phyloP scores from a whole-genome alignment of 2,797 vertebrate genomes.

The Peromyscus nudipes region DNA sequence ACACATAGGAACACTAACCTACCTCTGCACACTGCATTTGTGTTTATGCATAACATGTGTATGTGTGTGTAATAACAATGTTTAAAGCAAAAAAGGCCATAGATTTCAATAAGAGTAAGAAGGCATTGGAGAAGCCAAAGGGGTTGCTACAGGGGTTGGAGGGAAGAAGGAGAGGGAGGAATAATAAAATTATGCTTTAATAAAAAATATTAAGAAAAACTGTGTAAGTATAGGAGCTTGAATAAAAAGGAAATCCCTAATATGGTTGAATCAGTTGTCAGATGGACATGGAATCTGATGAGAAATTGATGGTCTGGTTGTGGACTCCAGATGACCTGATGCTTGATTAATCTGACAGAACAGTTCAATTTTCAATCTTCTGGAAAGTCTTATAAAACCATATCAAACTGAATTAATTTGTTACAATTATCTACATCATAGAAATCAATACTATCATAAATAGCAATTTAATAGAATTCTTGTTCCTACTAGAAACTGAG shows the following conservation, averaged over 20 bases:
- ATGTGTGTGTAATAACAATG: not conserved
- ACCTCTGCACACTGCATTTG: not conserved
- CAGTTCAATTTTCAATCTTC: conserved; percentile 45
- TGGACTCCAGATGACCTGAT: not conserved
- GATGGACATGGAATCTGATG: not conserved
- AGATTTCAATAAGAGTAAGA: not conserved
- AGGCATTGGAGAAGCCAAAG: too few relatives aligned
- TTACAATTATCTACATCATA: not conserved
- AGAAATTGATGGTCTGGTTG: not conserved
- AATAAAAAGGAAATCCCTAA: not conserved
- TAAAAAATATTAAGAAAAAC: conserved; percentile 22
- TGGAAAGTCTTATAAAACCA: conserved; percentile 8
- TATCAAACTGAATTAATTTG: conserved; percentile 20
- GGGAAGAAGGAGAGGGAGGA: not conserved
- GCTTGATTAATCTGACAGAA: conserved; percentile 53
- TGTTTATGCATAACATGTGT: not conserved
- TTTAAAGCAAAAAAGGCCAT: not conserved
- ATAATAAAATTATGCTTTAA: not conserved
- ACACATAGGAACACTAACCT: not conserved
- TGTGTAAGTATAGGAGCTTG: not conserved
- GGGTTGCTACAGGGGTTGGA: not conserved
- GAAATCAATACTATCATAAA: not conserved
- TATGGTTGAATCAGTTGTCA: not conserved
- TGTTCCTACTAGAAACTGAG: not conserved
- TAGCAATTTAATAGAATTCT: not conserved